Evolutionary conservation across 2,797 vertebrate species (phyloP), one percentile per base, ranked within the genome.

Genomic region (Galaxias olidus): DNA sequence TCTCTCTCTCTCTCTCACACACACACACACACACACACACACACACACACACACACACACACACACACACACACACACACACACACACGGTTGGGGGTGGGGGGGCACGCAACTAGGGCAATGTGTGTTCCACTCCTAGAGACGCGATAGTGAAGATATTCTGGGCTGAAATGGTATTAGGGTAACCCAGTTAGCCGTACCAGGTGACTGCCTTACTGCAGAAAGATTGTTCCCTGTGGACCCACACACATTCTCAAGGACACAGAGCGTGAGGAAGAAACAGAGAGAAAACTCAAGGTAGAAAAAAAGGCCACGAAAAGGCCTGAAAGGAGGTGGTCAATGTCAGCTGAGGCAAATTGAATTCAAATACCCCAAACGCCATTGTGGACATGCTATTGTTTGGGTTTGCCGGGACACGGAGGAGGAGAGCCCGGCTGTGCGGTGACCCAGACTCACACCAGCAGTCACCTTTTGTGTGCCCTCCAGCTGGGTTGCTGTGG

Each of bases 181-280:
- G 48, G 73, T 90, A 91, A 90, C 89, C 86, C 87, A 91, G 89
- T 91, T 88, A 87, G 80, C 79, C 77, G 73, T 76, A 90, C 77
- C 86, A 89, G 88, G 83, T 89, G 89, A 88, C 79, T 83, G 75
- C 74, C 75, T 89, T 88, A 86, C 78, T 83, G 73, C 77, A 74
- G 74, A 73, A 79, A 72, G 78, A 86, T 66, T 44, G 57, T 60
- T 67, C 81, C 82, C 83, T 64, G 54, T 65, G 54, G 84, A 77
- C 79, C 55, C 45, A 49, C 64, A 58, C 68, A 58, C 68, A 54
- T 61, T 55, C 60, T 79, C 82, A 87, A 87, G 86, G 85, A 85
- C 81, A 71, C 59, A 56, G 72, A 50, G 53, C n/a, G n/a, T 63
- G 68, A 57, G 54, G 17, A 20, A 53, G 19, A 8, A 17, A 13